Evolutionary conservation across 2,888 invertebrate species (phyloP).

Genomic region (Heliconius ismenius): DNA sequence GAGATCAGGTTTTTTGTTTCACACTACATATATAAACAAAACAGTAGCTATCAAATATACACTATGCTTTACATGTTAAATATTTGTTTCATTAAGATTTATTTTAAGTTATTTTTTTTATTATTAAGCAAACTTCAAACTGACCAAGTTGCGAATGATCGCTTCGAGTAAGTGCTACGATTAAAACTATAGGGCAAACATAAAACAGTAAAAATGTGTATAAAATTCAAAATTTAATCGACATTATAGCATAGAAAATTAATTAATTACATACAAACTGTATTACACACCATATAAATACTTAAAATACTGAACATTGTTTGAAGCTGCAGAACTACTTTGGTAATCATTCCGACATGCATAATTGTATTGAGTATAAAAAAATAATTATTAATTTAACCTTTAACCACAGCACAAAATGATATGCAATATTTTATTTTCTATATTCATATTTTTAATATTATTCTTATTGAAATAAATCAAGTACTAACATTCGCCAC

Average conservation of each 20-base stretch:
- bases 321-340: background rate
- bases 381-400: background rate
- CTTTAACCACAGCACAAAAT: background rate
- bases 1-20: background rate
- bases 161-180: background rate
- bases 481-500: background rate
- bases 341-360: background rate
- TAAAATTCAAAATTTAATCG: background rate
- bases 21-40: background rate
- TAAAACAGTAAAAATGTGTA: background rate
- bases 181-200: background rate
- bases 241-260: too few species aligned
- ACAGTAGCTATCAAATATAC: background rate
- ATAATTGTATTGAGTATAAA: background rate
- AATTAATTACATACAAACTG: too few species aligned
- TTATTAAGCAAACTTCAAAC: background rate
- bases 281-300: background rate
- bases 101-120: background rate
- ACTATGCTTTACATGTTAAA: background rate
- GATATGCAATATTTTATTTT: constrained; percentile 1
- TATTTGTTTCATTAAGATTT: background rate
- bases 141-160: too few species aligned
- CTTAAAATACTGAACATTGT: background rate
- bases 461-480: background rate
- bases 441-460: background rate